A percentile compares a stretch with the other conserved stretches of the same genome.
phyloP scores from a whole-genome alignment of 2,113 vertebrate species.

The Prinia subflava region DNA sequence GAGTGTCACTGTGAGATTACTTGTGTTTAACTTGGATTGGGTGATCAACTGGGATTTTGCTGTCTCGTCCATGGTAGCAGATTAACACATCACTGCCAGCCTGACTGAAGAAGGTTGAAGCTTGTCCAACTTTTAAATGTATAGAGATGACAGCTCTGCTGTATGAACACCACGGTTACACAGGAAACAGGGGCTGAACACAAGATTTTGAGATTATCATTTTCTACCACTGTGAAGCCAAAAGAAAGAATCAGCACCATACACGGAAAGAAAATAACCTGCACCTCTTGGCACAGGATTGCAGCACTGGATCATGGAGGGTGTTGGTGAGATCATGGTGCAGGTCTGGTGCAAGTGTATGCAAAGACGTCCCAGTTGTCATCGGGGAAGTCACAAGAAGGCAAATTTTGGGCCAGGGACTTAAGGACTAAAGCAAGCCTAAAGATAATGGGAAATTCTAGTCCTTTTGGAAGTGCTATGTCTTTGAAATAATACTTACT shows the following conservation, averaged over 20 bases:
- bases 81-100: not conserved
- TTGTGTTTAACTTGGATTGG: not conserved
- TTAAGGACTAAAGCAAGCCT: not conserved
- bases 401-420: not conserved
- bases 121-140: constrained; percentile 11
- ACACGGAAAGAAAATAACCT: not conserved
- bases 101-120: not conserved
- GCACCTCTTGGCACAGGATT: not conserved
- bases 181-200: not conserved
- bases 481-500: not conserved
- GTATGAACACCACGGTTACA: rapidly evolving
- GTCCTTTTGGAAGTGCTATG: not conserved
- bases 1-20: not conserved
- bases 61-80: not conserved
- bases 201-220: not conserved
- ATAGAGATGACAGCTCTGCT: not conserved
- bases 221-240: not conserved
- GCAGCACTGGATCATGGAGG: rapidly evolving
- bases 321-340: not conserved
- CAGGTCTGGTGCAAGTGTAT: not conserved
- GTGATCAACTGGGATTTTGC: not conserved
- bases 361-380: rapidly evolving
- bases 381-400: not conserved
- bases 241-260: not conserved
- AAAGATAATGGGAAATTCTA: not conserved